phyloP scores from a whole-genome alignment of 2,888 invertebrate genomes.

The Eurois occulta region DNA sequence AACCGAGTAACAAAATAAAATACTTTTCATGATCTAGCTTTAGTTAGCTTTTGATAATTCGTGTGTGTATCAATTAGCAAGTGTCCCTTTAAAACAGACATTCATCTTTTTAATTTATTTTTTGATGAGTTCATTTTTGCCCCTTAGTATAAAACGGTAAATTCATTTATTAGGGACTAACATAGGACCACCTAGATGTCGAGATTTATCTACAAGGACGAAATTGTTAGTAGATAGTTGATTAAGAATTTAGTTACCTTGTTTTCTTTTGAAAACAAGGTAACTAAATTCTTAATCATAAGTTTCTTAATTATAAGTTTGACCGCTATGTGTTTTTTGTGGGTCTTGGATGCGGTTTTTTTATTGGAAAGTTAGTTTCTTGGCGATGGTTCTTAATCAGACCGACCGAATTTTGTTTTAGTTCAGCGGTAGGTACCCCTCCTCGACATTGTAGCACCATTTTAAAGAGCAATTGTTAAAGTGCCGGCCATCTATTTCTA shows the following conservation, averaged over 20 bases:
- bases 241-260: slow-evolving; percentile 35
- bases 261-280: too few species aligned
- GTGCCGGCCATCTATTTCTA: too few species aligned
- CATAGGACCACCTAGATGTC: slow-evolving; percentile 10
- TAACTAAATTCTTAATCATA: too few species aligned
- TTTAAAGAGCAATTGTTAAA: too few species aligned
- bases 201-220: slow-evolving; percentile 30
- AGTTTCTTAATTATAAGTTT: too few species aligned
- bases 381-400: too few species aligned
- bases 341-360: too few species aligned
- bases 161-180: slow-evolving; percentile 17
- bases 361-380: too few species aligned
- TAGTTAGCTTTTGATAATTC: neutral
- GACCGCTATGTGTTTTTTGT: too few species aligned
- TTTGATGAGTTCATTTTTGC: neutral
- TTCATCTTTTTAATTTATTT: neutral
- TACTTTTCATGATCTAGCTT: neutral
- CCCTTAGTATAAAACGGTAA: neutral
- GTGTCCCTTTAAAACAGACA: neutral
- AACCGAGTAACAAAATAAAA: neutral
- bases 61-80: neutral
- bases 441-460: too few species aligned
- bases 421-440: too few species aligned
- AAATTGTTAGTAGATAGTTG: slow-evolving; percentile 39
- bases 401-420: too few species aligned